Evolutionary conservation across 2,888 invertebrate species (phyloP).

Genomic region (Thumatha senex): DNA sequence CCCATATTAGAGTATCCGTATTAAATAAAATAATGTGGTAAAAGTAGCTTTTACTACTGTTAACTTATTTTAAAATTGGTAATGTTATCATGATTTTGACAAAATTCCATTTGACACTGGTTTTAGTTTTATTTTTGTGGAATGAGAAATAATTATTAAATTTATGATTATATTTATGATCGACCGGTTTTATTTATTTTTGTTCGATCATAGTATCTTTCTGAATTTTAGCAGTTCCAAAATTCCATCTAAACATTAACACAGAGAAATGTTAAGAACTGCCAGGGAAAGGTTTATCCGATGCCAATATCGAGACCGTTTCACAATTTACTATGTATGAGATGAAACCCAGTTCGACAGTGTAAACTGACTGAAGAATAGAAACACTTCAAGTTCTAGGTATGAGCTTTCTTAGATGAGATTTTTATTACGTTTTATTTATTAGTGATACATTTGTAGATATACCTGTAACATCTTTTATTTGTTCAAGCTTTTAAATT

Average conservation of each 20-base stretch:
- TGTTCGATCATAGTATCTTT: background rate
- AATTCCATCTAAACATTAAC: slow-evolving; percentile 18
- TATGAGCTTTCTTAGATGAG: slow-evolving; percentile 29
- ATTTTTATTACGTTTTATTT: slow-evolving; percentile 49
- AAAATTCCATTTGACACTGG: no score
- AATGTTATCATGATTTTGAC: no score
- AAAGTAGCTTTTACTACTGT: no score
- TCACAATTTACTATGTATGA: slow-evolving; percentile 47
- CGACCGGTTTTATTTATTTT: no score
- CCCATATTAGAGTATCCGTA: no score
- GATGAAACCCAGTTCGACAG: slow-evolving; percentile 37
- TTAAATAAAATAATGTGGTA: no score
- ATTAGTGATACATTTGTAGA: slow-evolving; percentile 28
- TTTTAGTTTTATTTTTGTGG: no score
- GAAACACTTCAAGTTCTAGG: slow-evolving; percentile 34
- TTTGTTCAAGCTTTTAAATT: slow-evolving; percentile 14
- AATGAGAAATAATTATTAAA: no score
- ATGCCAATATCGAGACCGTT: slow-evolving; percentile 35
- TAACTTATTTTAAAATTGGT: no score
- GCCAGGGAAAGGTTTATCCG: slow-evolving; percentile 30
- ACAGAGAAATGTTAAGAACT: slow-evolving; percentile 24
- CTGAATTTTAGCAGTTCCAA: background rate
- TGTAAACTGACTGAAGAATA: slow-evolving; percentile 38
- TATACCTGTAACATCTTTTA: slow-evolving; percentile 21
- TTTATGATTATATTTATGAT: no score